phyloP scores from a whole-genome alignment of 2,888 invertebrate genomes.

The Pedicia rivosa region DNA sequence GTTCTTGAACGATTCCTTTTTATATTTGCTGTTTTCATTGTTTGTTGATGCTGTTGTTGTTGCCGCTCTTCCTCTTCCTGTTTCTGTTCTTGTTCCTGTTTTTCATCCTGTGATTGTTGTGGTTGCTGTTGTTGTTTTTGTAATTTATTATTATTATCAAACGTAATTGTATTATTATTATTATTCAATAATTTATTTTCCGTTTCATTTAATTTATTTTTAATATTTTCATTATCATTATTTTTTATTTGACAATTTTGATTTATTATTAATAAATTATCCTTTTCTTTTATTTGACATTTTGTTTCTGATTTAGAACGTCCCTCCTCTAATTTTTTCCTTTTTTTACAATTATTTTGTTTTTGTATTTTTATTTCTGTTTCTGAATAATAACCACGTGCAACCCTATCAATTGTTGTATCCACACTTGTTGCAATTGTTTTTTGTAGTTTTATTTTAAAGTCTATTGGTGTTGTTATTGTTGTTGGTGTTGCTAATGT shows the following conservation, averaged over 20 bases:
- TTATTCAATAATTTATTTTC: conserved; percentile 12
- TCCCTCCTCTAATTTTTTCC: conserved; percentile 15
- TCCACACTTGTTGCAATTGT: conserved; percentile 2
- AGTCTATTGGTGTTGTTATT: neutral
- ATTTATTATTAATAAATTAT: conserved; percentile 8
- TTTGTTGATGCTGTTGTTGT: conserved; percentile 12
- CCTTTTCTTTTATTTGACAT: conserved; percentile 27
- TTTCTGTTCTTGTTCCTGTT: conserved; percentile 9
- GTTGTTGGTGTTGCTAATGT: neutral
- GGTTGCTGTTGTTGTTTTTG: conserved; percentile 8
- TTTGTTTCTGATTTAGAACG: conserved; percentile 32
- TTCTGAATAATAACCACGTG: conserved; percentile 28
- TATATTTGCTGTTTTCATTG: neutral
- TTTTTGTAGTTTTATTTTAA: neutral
- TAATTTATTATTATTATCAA: conserved; percentile 2
- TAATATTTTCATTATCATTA: neutral
- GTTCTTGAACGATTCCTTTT: conserved; percentile 26
- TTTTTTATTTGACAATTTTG: too few relatives aligned
- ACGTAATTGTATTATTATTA: conserved; percentile 4
- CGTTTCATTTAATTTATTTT: neutral
- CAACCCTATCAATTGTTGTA: conserved; percentile 10
- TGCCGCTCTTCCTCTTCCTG: neutral
- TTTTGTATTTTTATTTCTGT: conserved; percentile 22
- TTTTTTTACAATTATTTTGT: conserved; percentile 12
- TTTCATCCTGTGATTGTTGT: conserved; percentile 13